Evolutionary conservation across 1,140 invertebrate genomes (phyloP).

Genomic region (Palaemon carinicauda): DNA sequence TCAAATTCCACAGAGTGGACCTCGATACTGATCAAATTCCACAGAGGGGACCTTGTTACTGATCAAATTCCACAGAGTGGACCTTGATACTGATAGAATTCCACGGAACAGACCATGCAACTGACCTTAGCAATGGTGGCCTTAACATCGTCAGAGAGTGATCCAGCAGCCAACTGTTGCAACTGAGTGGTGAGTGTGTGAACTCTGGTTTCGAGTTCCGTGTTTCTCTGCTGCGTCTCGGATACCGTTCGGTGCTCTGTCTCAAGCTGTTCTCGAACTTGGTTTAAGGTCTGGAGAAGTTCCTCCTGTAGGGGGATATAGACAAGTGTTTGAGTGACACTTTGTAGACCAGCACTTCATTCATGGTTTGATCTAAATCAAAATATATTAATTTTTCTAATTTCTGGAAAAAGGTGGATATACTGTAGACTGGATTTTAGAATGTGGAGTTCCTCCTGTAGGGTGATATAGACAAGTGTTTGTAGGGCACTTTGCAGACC

Average conservation of each 20-base stretch:
- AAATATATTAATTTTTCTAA: too few relatives aligned
- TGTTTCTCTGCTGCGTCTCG: conserved; percentile 82
- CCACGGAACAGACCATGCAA: background rate
- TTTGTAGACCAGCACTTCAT: background rate
- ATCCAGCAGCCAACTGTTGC: conserved; percentile 57
- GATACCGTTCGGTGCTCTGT: conserved; percentile 87
- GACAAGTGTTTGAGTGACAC: background rate
- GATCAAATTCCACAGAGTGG: too few relatives aligned
- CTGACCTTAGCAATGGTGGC: conserved; percentile 65
- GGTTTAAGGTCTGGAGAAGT: conserved; percentile 80
- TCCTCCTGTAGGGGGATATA: conserved; percentile 74
- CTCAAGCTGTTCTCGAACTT: conserved; percentile 89
- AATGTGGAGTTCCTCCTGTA: too few relatives aligned
- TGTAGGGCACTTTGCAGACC: too few relatives aligned
- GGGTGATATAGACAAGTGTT: too few relatives aligned
- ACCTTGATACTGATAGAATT: background rate
- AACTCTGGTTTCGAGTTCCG: conserved; percentile 72
- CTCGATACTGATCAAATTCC: background rate
- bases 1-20: too few relatives aligned
- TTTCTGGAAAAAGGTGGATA: too few relatives aligned
- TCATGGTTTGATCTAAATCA: too few relatives aligned
- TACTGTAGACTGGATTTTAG: too few relatives aligned
- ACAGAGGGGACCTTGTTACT: too few relatives aligned
- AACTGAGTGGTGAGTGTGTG: conserved; percentile 33
- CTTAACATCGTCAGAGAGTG: conserved; percentile 61